phyloP scores from a whole-genome alignment of 2,113 vertebrate species.

The Ornithorhynchus anatinus region DNA sequence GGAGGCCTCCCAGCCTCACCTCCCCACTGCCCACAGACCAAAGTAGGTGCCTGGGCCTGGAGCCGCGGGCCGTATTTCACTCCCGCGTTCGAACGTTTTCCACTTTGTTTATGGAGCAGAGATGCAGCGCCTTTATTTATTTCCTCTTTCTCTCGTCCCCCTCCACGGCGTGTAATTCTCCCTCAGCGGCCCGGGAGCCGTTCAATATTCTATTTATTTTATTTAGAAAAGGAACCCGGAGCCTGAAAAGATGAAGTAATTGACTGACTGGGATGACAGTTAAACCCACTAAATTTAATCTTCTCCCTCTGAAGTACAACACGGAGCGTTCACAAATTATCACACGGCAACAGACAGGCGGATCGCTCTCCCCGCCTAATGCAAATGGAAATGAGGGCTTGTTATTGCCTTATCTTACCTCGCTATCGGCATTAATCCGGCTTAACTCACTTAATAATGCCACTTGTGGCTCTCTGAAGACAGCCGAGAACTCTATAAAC shows the following conservation, averaged over 20 bases:
- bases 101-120: conserved; percentile 79
- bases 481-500: conserved; percentile 97
- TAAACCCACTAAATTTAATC: conserved; percentile 90
- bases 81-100: conserved; percentile 73
- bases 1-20: no score
- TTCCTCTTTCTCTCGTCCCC: background rate
- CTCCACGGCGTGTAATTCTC: no score
- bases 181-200: conserved; percentile 71
- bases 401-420: conserved; percentile 96
- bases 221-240: conserved; percentile 88
- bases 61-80: conserved; percentile 77
- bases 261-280: conserved; percentile 86
- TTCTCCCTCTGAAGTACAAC: conserved; percentile 88
- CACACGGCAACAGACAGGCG: conserved; percentile 83
- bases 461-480: conserved; percentile 96
- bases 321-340: conserved; percentile 86
- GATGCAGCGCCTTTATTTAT: conserved; percentile 70
- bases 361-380: conserved; percentile 83
- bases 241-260: conserved; percentile 88
- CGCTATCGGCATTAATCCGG: conserved; percentile 97
- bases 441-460: conserved; percentile 99
- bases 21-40: no score
- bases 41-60: conserved; percentile 76
- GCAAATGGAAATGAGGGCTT: conserved; percentile 86
- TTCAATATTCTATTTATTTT: conserved; percentile 89